A percentile compares a stretch with the other conserved stretches of the same genome.
Evolutionary conservation across 2,797 vertebrate genomes (phyloP).

Genomic region (Hippocampus kuda): DNA sequence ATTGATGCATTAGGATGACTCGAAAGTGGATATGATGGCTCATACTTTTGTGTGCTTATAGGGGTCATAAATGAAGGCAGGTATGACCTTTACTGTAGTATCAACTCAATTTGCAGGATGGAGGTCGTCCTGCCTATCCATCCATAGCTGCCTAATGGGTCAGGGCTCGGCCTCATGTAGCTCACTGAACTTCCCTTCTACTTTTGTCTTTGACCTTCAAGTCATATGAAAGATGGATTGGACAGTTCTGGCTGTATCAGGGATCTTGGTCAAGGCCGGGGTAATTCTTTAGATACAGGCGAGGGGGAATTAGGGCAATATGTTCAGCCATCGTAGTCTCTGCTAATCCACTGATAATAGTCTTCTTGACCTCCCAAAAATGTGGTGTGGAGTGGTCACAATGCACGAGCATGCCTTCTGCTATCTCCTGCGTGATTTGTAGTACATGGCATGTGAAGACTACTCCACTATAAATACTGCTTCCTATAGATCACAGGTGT

Average conservation of each 20-base stretch:
- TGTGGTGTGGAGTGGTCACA: constrained; percentile 38
- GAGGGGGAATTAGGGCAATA: constrained; percentile 24
- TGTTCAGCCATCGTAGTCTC: constrained; percentile 35
- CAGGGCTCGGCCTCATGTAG: constrained; percentile 6
- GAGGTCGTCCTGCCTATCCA: constrained; percentile 15
- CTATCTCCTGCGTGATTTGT: constrained; percentile 19
- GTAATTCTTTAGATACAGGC: constrained; percentile 22
- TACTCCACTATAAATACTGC: not conserved
- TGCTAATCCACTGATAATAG: constrained; percentile 48
- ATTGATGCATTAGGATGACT: constrained; percentile 42
- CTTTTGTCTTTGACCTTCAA: constrained; percentile 23
- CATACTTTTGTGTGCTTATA: constrained; percentile 22
- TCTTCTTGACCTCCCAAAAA: constrained; percentile 44
- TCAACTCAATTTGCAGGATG: constrained; percentile 1
- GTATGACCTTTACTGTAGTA: constrained; percentile 37
- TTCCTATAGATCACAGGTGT: not conserved
- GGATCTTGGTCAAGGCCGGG: constrained; percentile 26
- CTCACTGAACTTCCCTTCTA: constrained; percentile 21
- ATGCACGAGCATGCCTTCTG: constrained; percentile 20
- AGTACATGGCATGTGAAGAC: constrained; percentile 22
- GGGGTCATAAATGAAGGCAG: not conserved
- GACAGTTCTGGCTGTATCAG: constrained; percentile 17
- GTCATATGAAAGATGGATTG: constrained; percentile 31
- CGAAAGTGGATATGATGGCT: constrained; percentile 34
- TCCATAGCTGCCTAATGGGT: constrained; percentile 10